Conservation (phyloP, 2,113 vertebrate species). For the Cololabis saira region DNA sequence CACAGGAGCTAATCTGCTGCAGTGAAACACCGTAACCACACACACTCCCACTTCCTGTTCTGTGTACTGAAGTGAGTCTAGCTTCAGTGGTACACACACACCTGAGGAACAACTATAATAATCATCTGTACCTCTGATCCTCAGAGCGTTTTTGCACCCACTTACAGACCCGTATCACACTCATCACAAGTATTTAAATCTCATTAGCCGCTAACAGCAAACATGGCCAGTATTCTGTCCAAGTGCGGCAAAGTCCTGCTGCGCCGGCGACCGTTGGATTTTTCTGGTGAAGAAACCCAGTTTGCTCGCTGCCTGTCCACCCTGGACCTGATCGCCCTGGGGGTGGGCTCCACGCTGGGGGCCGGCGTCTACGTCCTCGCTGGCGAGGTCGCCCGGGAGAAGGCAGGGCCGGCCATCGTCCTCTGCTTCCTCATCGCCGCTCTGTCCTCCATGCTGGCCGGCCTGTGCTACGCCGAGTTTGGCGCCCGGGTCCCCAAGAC, state of each 20-base stretch:
- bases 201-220: constrained; percentile 38
- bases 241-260: constrained; percentile 85
- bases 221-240: constrained; percentile 80
- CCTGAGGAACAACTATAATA: constrained; percentile 18
- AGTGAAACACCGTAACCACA: constrained; percentile 26
- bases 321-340: constrained; percentile 91
- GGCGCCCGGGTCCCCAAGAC: constrained; percentile 95
- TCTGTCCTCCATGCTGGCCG: constrained; percentile 92
- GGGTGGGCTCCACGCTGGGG: constrained; percentile 93
- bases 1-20: constrained; percentile 57
- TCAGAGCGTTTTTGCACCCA: constrained; percentile 3
- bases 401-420: constrained; percentile 91
- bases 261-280: constrained; percentile 85
- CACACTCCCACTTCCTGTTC: constrained; percentile 32
- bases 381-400: constrained; percentile 91
- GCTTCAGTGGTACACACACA: constrained; percentile 9
- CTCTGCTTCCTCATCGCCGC: constrained; percentile 94
- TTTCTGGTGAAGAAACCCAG: constrained; percentile 80
- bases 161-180: constrained; percentile 38
- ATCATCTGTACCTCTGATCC: constrained; percentile 24
- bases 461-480: constrained; percentile 96
- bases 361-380: constrained; percentile 94
- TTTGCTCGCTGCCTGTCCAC: constrained; percentile 93
- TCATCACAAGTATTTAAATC: constrained; percentile 45
- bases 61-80: background rate